A percentile compares a stretch with the other conserved stretches of the same genome.
Conservation (phyloP, 2,888 invertebrate genomes). For the Blera fallax region DNA sequence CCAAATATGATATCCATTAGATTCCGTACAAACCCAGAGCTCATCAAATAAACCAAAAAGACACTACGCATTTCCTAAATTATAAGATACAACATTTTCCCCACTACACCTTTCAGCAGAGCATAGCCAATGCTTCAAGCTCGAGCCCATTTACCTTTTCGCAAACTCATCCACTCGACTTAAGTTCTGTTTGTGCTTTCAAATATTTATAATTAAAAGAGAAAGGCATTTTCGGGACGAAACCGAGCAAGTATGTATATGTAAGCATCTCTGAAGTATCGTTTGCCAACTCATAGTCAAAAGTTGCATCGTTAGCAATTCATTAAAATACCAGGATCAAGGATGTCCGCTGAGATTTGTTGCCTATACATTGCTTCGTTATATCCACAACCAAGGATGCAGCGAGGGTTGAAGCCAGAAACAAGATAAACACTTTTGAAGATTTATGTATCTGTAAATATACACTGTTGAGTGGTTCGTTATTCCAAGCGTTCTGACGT, state of each 20-base stretch:
- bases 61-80: not conserved
- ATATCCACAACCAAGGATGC: slow-evolving; percentile 9
- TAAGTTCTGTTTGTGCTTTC: not conserved
- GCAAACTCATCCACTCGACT: not conserved
- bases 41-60: slow-evolving; percentile 14
- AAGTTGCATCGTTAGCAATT: slow-evolving; percentile 65
- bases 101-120: not conserved
- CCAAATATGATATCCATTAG: not conserved
- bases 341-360: slow-evolving; percentile 54
- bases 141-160: not conserved
- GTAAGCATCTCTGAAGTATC: slow-evolving; percentile 30
- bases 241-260: not conserved
- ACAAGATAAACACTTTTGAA: slow-evolving; percentile 60
- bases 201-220: slow-evolving; percentile 61
- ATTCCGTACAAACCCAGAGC: not conserved
- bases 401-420: slow-evolving; percentile 17
- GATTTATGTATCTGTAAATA: slow-evolving; percentile 61
- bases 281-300: slow-evolving; percentile 54
- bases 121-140: slow-evolving; percentile 1
- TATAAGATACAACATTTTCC: not conserved
- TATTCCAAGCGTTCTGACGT: slow-evolving; percentile 21
- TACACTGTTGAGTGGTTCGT: slow-evolving; percentile 58
- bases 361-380: not conserved
- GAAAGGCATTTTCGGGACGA: slow-evolving; percentile 1
- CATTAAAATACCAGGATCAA: slow-evolving; percentile 58